phyloP scores from a whole-genome alignment of 2,113 vertebrate genomes.

The Onychostruthus taczanowskii region DNA sequence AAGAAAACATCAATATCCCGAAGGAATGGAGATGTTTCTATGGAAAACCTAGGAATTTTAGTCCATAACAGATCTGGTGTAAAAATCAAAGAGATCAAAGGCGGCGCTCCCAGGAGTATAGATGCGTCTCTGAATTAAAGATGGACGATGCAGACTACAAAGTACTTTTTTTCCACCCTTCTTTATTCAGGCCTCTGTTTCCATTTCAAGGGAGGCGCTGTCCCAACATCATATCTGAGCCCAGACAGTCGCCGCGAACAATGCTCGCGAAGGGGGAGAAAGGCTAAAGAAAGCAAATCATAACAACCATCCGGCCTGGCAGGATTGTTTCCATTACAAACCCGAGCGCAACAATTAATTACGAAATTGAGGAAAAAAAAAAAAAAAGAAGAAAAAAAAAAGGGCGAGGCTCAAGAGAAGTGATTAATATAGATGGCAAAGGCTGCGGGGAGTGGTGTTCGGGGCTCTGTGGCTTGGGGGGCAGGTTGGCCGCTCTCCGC shows the following conservation, averaged over 20 bases:
- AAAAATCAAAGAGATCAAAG: conserved; percentile 95
- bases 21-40: conserved; percentile 98
- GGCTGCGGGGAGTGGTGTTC: not conserved
- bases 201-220: conserved; percentile 76
- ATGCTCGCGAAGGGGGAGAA: conserved; percentile 38
- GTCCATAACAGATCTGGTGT: conserved; percentile 89
- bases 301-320: conserved; percentile 4
- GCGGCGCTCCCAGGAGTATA: conserved; percentile 80
- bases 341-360: conserved; percentile 19
- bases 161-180: conserved; percentile 76
- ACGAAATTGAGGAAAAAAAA: not conserved
- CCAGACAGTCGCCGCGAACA: conserved; percentile 59
- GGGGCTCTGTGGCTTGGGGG: not conserved
- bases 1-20: conserved; percentile 99
- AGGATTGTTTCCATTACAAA: conserved; percentile 25
- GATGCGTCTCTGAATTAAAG: conserved; percentile 87
- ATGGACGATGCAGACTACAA: conserved; percentile 91
- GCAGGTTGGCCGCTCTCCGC: not conserved
- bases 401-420: not conserved
- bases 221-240: conserved; percentile 72
- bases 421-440: not conserved
- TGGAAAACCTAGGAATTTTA: conserved; percentile 98
- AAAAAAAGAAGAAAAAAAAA: not conserved
- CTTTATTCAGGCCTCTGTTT: conserved; percentile 76
- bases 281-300: conserved; percentile 24